Percentiles rank a stretch among this genome's conserved stretches.
Conservation (phyloP, 2,888 invertebrate genomes). For the Cephus pulcher region DNA sequence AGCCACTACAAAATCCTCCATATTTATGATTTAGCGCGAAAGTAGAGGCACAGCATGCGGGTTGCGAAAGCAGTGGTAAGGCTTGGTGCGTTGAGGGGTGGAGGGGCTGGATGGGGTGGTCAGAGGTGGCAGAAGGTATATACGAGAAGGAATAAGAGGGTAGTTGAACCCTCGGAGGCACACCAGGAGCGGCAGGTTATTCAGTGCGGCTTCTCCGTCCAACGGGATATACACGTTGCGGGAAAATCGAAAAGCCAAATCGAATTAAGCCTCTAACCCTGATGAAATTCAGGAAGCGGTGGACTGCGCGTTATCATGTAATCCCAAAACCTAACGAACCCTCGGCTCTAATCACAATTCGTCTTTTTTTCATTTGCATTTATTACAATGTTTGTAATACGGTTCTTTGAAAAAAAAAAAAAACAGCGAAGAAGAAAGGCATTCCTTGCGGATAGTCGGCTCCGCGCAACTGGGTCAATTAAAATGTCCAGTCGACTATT, state of each 20-base stretch:
- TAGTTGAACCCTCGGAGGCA: not conserved
- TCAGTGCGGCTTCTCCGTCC: not conserved
- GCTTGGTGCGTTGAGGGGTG: not conserved
- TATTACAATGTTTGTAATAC: not conserved
- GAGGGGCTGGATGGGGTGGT: too few species aligned
- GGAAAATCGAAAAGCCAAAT: not conserved
- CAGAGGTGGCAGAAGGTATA: not conserved
- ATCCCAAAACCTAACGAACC: not conserved
- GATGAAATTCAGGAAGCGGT: not conserved
- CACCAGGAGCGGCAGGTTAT: not conserved
- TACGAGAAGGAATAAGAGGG: not conserved
- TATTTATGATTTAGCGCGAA: not conserved
- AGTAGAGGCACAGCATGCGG: not conserved
- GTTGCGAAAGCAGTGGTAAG: not conserved
- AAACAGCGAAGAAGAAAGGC: not conserved
- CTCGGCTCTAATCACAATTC: not conserved
- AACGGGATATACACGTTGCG: not conserved
- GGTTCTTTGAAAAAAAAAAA: not conserved
- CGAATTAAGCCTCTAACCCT: not conserved
- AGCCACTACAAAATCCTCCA: not conserved
- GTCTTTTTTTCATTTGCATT: not conserved
- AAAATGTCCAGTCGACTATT: slow-evolving; percentile 28
- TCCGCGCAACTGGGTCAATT: slow-evolving; percentile 39
- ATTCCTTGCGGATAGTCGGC: not conserved
- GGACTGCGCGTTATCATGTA: not conserved